Evolutionary conservation across 1,140 invertebrate species (phyloP).

Genomic region (Lordiphosa collinella): DNA sequence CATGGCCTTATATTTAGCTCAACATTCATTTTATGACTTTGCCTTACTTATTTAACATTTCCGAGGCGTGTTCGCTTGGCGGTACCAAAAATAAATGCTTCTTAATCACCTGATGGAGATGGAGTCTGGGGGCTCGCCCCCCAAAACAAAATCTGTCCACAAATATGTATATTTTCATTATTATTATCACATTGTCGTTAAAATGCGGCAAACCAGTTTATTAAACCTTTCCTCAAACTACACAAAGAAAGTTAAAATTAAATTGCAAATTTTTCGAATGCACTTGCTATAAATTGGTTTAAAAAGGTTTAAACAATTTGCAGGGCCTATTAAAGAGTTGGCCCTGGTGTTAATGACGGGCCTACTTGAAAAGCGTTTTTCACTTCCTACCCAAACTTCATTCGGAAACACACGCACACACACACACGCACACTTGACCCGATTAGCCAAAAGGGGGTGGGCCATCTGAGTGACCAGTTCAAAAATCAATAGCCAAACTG

Average conservation of each 20-base stretch:
- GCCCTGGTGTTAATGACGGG: constrained; percentile 34
- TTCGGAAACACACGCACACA: too few species aligned
- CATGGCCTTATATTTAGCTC: constrained; percentile 53
- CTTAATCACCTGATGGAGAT: constrained; percentile 50
- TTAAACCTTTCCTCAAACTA: constrained; percentile 24
- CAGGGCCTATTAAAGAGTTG: constrained; percentile 26
- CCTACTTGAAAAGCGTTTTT: constrained; percentile 51
- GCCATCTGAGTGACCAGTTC: constrained; percentile 1
- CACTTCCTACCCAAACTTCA: not conserved
- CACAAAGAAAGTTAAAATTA: constrained; percentile 75
- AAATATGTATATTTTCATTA: constrained; percentile 46
- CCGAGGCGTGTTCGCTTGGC: constrained; percentile 47
- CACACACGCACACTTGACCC: constrained; percentile 37
- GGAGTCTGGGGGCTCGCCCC: constrained; percentile 52
- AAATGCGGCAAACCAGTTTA: constrained; percentile 52
- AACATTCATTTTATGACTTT: constrained; percentile 48
- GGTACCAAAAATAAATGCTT: constrained; percentile 46
- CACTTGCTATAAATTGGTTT: constrained; percentile 34
- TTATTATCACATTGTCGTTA: constrained; percentile 55
- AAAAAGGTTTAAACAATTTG: constrained; percentile 20
- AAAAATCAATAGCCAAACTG: constrained; percentile 62
- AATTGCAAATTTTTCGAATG: constrained; percentile 30
- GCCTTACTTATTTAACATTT: constrained; percentile 58
- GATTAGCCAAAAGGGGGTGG: constrained; percentile 33
- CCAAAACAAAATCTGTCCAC: constrained; percentile 44